These are phyloP conservation scores for Barypeithes pellucidus DNA, from an alignment of 2,888 invertebrate genomes.

Conservation along the genomic window DNA sequence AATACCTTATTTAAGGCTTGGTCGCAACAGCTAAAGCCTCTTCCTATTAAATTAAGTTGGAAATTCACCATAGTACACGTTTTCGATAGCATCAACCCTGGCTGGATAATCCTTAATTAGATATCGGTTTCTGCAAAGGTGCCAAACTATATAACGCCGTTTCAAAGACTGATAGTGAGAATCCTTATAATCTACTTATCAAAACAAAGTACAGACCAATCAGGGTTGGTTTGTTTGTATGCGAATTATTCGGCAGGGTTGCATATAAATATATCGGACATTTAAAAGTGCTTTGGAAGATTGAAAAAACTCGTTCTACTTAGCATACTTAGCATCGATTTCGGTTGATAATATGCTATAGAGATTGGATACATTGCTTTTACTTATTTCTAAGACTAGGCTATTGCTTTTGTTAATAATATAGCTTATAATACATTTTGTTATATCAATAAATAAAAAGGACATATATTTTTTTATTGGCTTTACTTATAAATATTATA, in stretches of 20 bases:
- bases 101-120: conserved; percentile 62
- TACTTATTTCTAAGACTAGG: too few relatives aligned
- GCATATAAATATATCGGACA: conserved; percentile 19
- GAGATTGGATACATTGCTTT: too few relatives aligned
- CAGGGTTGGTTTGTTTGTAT: conserved; percentile 34
- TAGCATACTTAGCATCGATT: conserved; percentile 10
- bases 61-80: conserved; percentile 34
- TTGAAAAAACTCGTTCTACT: background rate
- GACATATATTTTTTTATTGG: too few relatives aligned
- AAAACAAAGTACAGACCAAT: conserved; percentile 49
- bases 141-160: conserved; percentile 55
- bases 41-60: conserved; percentile 37
- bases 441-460: too few relatives aligned
- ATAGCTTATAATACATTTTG: too few relatives aligned
- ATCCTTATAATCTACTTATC: conserved; percentile 56
- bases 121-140: conserved; percentile 61
- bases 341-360: background rate
- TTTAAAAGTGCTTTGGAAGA: background rate
- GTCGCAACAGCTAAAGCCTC: conserved; percentile 23
- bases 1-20: conserved; percentile 3
- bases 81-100: conserved; percentile 61
- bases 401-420: too few relatives aligned
- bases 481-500: too few relatives aligned
- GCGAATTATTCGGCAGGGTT: conserved; percentile 17
- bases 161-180: conserved; percentile 44